phyloP scores from a whole-genome alignment of 2,888 invertebrate species.

The Himalopsyche kuldschensis region DNA sequence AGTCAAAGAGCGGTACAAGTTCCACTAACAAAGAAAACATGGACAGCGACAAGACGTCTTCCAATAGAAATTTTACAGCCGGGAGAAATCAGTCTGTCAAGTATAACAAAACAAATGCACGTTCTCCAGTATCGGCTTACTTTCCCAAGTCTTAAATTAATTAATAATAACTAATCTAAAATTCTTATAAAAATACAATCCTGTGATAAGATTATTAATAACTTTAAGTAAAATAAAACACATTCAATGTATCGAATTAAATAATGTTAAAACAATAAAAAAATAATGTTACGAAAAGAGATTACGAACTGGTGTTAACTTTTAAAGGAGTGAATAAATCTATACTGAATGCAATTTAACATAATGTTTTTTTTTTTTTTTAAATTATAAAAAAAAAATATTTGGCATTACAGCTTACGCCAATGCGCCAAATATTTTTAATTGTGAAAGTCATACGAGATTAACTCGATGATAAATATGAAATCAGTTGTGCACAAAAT shows the following conservation, averaged over 20 bases:
- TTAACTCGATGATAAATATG: too few species aligned
- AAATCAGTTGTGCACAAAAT: too few species aligned
- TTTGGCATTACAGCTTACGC: too few species aligned
- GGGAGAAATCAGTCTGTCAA: not conserved
- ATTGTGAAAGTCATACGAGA: too few species aligned
- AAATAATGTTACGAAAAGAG: not conserved
- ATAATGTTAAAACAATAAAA: not conserved
- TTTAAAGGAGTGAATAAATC: too few species aligned
- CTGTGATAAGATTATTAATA: not conserved
- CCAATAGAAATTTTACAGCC: not conserved
- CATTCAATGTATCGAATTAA: not conserved
- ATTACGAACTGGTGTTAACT: too few species aligned
- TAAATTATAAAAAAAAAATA: too few species aligned
- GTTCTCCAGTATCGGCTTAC: slow-evolving; percentile 56
- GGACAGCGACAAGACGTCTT: not conserved
- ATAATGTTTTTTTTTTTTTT: too few species aligned
- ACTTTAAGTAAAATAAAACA: not conserved
- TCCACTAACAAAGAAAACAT: slow-evolving; percentile 10
- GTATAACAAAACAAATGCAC: slow-evolving; percentile 42
- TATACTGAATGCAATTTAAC: too few species aligned
- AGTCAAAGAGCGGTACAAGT: not conserved
- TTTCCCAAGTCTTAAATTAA: slow-evolving; percentile 45
- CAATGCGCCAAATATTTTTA: too few species aligned
- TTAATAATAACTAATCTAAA: not conserved
- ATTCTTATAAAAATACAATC: not conserved